Evolutionary conservation across 1,140 invertebrate species (phyloP).

Genomic region (Drosophila ohnishii): DNA sequence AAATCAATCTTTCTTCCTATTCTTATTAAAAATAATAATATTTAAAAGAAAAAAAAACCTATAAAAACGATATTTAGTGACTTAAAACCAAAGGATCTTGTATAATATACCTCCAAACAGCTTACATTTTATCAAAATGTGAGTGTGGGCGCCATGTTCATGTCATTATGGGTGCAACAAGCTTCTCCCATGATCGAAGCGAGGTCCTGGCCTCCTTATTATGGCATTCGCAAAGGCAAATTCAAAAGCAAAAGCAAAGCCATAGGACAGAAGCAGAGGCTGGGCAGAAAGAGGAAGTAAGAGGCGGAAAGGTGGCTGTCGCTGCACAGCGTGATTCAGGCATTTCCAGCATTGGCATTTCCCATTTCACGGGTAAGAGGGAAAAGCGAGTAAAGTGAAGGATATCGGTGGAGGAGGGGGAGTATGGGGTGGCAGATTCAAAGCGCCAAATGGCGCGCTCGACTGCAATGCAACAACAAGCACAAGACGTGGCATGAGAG

Average conservation of each 20-base stretch:
- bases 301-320: neutral
- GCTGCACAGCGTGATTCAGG: conserved; percentile 29
- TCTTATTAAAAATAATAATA: neutral
- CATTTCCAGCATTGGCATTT: conserved; percentile 53
- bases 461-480: conserved; percentile 48
- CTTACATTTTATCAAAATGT: neutral
- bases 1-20: no score
- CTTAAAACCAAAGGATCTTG: neutral
- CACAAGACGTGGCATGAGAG: conserved; percentile 48
- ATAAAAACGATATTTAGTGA: neutral
- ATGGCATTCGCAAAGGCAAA: conserved; percentile 4
- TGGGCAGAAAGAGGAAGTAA: neutral
- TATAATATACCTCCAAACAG: neutral
- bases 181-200: conserved; percentile 27
- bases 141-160: neutral
- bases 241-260: neutral
- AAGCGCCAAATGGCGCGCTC: conserved; percentile 68
- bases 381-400: neutral
- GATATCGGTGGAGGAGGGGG: neutral
- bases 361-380: conserved; percentile 1
- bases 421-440: conserved; percentile 23
- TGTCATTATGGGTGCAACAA: conserved; percentile 21
- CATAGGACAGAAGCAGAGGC: neutral
- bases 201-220: conserved; percentile 21
- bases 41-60: no score